Base-by-base conservation (phyloP, 2,113 vertebrate species). In the Deroptyus accipitrinus region DNA sequence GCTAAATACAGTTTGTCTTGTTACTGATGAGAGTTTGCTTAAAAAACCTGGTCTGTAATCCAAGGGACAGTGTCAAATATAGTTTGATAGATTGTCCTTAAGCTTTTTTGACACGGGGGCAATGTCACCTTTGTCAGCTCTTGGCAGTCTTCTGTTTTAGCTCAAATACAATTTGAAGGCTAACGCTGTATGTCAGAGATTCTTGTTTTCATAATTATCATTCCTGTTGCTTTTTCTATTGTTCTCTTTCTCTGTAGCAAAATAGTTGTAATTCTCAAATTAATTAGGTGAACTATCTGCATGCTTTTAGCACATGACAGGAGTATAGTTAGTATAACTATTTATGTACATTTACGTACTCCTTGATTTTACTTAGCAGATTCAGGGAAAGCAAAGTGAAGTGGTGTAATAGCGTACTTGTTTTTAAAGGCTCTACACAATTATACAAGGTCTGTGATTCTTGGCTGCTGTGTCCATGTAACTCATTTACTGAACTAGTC, bases 101-200 rank as follows among this genome's bases (percentile, higher is more conserved):
- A 61, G 33, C 15, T 75, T 70, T 94, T 88, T 57, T 78, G 14
- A n/a, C 4, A 3, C 17, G 44, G 48, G 19, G 51, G 41, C 77
- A 82, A 51, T 81, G 68, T 92, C 67, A 81, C 81, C 83, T 92
- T 88, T 94, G 83, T 51, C 25, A 55, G 24, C 55, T 85, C 20
- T 94, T 92, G 83, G 81, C 88, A 87, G 30, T 42, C 48, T 94
- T 81, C 66, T 77, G 62, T 92, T 83, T 75, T 89, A 88, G 55
- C 61, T 93, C 63, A 55, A 90, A 70, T 85, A 55, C 39, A 75
- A 23, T 80, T 70, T 92, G 86, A 94, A 92, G 64, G 31, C 62
- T 80, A 93, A 51, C 74, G 63, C 25, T 59, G 3, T 54, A 15
- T 88, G 80, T 86, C 28, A 75, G 17, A 68, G 57, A 31, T 59